Percentiles rank a stretch among this genome's conserved stretches.
phyloP scores from a whole-genome alignment of 2,113 vertebrate genomes.

The Crocuta crocuta region DNA sequence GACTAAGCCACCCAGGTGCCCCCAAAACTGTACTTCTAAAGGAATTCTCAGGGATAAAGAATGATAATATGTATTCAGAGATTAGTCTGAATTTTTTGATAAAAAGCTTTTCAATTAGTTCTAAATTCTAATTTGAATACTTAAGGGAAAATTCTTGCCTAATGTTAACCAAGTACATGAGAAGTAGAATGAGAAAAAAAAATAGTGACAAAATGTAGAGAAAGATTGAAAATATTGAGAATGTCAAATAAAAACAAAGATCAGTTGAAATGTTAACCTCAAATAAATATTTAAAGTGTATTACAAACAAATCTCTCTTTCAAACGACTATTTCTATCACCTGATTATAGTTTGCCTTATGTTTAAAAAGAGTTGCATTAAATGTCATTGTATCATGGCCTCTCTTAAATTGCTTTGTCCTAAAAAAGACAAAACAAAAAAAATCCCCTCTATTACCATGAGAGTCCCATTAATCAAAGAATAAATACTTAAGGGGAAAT shows the following conservation, averaged over 20 bases:
- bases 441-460: background rate
- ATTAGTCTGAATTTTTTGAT: background rate
- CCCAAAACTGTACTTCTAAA: background rate
- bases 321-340: background rate
- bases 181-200: background rate
- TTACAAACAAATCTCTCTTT: background rate
- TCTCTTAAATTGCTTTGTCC: background rate
- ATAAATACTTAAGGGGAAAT: background rate
- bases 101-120: background rate
- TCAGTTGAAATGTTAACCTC: background rate
- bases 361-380: background rate
- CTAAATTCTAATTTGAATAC: background rate
- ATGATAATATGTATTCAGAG: background rate
- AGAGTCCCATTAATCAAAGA: background rate
- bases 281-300: background rate
- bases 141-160: background rate
- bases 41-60: background rate
- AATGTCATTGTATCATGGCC: background rate
- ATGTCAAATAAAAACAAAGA: background rate
- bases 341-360: background rate
- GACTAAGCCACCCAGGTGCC: too few species aligned
- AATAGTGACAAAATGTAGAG: background rate
- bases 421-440: background rate
- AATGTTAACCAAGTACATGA: background rate
- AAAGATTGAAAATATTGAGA: background rate